These are phyloP conservation scores for Enteromius paludinosus DNA, from an alignment of 2,797 vertebrate species.

Conservation along the genomic window DNA sequence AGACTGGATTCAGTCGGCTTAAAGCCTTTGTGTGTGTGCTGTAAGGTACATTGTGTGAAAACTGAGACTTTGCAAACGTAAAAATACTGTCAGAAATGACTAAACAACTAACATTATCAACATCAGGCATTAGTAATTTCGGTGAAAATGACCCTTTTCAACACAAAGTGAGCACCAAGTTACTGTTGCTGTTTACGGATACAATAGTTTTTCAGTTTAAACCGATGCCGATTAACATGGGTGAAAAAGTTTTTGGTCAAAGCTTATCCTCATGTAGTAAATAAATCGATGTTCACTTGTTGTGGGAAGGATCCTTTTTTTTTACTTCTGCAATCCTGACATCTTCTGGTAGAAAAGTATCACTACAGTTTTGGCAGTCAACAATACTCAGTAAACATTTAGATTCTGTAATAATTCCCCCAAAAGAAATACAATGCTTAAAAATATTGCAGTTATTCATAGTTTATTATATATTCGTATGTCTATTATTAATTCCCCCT, in stretches of 20 bases:
- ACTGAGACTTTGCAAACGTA: not conserved
- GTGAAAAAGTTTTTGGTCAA: not conserved
- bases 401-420: not conserved
- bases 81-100: not conserved
- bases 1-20: not conserved
- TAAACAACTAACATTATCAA: not conserved
- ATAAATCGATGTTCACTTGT: not conserved
- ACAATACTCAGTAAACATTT: not conserved
- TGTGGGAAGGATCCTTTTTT: not conserved
- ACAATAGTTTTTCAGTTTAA: not conserved
- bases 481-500: not conserved
- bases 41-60: not conserved
- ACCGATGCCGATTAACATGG: not conserved
- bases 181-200: not conserved
- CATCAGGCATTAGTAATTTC: not conserved
- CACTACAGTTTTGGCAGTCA: not conserved
- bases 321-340: slow-evolving; percentile 43
- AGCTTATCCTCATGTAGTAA: not conserved
- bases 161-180: not conserved
- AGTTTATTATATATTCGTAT: not conserved
- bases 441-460: not conserved
- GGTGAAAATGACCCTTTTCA: not conserved
- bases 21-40: not conserved
- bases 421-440: not conserved
- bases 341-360: slow-evolving; percentile 53